A percentile compares a stretch with the other conserved stretches of the same genome.
phyloP scores from a whole-genome alignment of 2,113 vertebrate species.

The Neodontobutis hainanensis region DNA sequence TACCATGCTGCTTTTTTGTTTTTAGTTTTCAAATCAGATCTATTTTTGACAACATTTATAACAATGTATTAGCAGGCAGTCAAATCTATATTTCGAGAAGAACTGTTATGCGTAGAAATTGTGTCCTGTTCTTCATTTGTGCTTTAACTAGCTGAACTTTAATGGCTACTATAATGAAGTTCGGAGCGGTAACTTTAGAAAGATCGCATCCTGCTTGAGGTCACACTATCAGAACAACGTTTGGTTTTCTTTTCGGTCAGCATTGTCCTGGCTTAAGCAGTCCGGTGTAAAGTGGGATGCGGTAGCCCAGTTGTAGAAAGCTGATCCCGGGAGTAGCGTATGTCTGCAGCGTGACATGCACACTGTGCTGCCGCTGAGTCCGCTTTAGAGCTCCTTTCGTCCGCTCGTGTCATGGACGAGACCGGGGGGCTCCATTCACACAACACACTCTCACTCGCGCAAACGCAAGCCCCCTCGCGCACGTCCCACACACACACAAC shows the following conservation, averaged over 20 bases:
- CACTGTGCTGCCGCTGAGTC: conserved; percentile 52
- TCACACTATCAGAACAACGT: conserved; percentile 42
- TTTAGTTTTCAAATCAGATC: conserved; percentile 19
- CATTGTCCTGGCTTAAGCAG: conserved; percentile 27
- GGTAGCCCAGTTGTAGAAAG: conserved; percentile 56
- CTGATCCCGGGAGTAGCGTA: conserved; percentile 39
- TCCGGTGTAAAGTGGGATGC: conserved; percentile 47
- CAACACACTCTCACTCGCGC: conserved; percentile 47
- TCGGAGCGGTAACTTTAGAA: conserved; percentile 36
- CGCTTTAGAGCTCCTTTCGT: conserved; percentile 67
- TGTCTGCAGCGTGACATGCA: conserved; percentile 31
- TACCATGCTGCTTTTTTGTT: conserved; percentile 35
- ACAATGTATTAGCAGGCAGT: conserved; percentile 3
- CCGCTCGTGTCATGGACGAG: conserved; percentile 77
- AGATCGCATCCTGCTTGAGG: conserved; percentile 40
- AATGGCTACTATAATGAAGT: conserved; percentile 25
- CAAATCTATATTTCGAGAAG: conserved; percentile 18
- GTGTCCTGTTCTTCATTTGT: conserved; percentile 5
- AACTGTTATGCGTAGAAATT: conserved; percentile 17
- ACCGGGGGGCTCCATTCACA: conserved; percentile 75
- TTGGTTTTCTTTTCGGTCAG: conserved; percentile 54
- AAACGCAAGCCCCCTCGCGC: conserved; percentile 59
- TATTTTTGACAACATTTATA: conserved; percentile 24
- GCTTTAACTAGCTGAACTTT: not conserved
- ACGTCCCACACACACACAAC: conserved; percentile 46